Conservation (phyloP, 2,888 invertebrate genomes). For the Orthosia incerta region DNA sequence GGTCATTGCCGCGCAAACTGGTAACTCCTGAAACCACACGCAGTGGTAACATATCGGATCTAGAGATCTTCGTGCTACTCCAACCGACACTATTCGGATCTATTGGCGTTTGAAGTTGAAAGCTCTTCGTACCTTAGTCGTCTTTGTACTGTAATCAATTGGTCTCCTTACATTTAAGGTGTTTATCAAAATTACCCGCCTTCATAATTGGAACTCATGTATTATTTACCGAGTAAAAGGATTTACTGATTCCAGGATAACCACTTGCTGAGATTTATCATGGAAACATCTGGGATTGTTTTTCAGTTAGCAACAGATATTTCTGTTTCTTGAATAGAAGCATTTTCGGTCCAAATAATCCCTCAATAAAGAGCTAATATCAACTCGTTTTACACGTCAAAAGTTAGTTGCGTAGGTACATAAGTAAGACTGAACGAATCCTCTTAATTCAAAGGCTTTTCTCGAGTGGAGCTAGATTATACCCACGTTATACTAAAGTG, state of each 20-base stretch:
- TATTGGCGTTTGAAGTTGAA: conserved; percentile 6
- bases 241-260: background rate
- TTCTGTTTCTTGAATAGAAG: background rate
- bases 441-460: conserved; percentile 60
- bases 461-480: conserved; percentile 53
- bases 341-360: background rate
- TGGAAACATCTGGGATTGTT: background rate
- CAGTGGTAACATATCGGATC: conserved; percentile 11
- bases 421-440: conserved; percentile 52
- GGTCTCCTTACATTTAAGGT: background rate
- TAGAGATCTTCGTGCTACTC: conserved; percentile 18
- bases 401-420: conserved; percentile 39
- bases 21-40: conserved; percentile 29
- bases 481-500: conserved; percentile 48
- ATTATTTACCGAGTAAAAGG: background rate
- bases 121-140: background rate
- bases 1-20: conserved; percentile 8
- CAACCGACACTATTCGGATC: background rate
- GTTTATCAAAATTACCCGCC: background rate
- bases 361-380: conserved; percentile 28
- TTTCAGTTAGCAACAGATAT: conserved; percentile 1
- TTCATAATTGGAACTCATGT: background rate
- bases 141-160: background rate
- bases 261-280: background rate
- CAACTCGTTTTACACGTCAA: conserved; percentile 38